A percentile compares a stretch with the other conserved stretches of the same genome.
phyloP scores from a whole-genome alignment of 2,113 vertebrate genomes.

The Cyrtonyx montezumae region DNA sequence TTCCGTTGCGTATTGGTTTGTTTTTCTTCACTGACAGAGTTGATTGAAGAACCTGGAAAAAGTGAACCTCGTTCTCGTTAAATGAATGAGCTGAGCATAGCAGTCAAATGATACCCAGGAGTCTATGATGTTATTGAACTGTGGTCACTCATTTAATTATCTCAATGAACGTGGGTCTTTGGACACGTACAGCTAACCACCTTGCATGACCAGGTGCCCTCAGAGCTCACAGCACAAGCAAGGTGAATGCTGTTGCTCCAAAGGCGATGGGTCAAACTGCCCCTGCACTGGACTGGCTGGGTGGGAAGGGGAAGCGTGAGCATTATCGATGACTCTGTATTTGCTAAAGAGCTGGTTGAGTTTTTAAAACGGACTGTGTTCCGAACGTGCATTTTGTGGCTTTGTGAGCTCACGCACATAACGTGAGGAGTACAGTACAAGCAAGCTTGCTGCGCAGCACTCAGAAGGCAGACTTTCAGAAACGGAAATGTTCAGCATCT shows the following conservation, averaged over 20 bases:
- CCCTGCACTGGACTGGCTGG: accelerated
- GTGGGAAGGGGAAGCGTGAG: neutral
- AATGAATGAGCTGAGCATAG: neutral
- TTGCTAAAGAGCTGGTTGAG: neutral
- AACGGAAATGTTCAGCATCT: neutral
- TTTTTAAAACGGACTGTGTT: neutral
- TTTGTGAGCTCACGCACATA: accelerated
- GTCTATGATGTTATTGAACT: neutral
- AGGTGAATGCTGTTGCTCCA: neutral
- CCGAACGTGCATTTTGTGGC: neutral
- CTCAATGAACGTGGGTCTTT: neutral
- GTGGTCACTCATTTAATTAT: neutral
- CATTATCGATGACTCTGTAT: neutral
- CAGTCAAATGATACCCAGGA: neutral
- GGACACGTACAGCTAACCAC: neutral
- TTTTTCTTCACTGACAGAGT: neutral
- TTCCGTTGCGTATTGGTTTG: neutral
- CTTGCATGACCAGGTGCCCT: neutral
- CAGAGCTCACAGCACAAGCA: neutral
- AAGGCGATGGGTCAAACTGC: accelerated
- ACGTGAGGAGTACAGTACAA: neutral
- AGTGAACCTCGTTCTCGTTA: neutral
- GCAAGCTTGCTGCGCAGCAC: neutral
- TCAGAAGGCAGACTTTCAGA: neutral
- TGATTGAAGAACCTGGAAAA: neutral